Base-by-base conservation (phyloP, 2,113 vertebrate genomes). In the Tychaedon coryphoeus region DNA sequence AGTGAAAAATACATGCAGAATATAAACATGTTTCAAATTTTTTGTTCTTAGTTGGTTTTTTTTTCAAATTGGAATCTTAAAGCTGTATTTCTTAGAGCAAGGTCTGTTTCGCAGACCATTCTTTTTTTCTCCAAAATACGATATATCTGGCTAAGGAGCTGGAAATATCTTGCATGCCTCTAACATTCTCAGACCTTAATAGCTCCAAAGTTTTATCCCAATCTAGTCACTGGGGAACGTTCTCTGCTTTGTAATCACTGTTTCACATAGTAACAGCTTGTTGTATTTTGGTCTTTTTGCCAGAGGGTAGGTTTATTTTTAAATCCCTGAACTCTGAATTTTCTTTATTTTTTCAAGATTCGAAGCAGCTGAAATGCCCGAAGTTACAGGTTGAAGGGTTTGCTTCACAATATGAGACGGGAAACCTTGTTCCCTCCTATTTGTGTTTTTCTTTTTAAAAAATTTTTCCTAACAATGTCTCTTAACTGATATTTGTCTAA, bases 401-500 rank as follows among this genome's bases (percentile, higher is more conserved):
- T 95, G 95, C 96, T 98, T 98, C 96, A 97, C 97, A 98, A 96
- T 97, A 92, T 96, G 97, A 97, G 97, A 97, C 97, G 97, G 95
- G 97, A 97, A 96, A 96, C 97, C 78, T 95, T 92, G 57, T 96
- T 96, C 97, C 96, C 97, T 97, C 96, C 98, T 97, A 95, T 91
- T 71, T 98, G 98, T 98, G 97, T 97, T 97, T 98, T 95, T 94
- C 82, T 97, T 96, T 94, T 94, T 97, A 97, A 83, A 95, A 97
- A 19, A 64, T 97, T 97, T 97, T 98, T 94, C 97, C 98, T 98
- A 98, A 99, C 99, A 98, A 99, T 98, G 98, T 98, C 97, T 98
- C 96, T 98, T 99, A 99, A 99, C 98, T 98, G 98, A 97, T 98
- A 98, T 98, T 97, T 98, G 97, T 97, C 99, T 99, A 99, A 99